Conservation (phyloP, 2,888 invertebrate species). For the Carpatolechia fugitivella region DNA sequence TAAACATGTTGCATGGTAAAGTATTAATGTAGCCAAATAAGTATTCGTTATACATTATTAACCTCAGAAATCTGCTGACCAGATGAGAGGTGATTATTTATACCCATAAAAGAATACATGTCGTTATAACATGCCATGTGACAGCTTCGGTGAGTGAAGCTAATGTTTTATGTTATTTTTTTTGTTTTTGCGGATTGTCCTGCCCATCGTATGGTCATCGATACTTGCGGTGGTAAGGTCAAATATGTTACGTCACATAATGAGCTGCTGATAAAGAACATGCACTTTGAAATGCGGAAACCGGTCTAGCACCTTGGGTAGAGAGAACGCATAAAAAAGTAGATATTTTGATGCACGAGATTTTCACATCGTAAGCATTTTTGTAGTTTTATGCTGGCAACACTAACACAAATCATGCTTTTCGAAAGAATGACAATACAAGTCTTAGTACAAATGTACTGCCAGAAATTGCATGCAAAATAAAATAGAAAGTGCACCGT, state of each 20-base stretch:
- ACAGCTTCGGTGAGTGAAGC: conserved; percentile 23
- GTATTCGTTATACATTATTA: neutral
- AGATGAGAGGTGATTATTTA: conserved; percentile 23
- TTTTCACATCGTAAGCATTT: neutral
- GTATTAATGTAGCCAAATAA: conserved; percentile 11
- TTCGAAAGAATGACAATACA: no score
- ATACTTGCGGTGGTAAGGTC: conserved; percentile 57
- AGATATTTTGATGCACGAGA: no score
- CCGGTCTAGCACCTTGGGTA: no score
- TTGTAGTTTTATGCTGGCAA: no score
- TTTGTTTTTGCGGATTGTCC: conserved; percentile 43
- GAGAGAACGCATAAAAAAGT: no score
- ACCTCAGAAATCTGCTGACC: conserved; percentile 46
- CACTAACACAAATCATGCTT: no score
- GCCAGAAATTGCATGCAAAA: no score
- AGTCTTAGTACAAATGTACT: no score
- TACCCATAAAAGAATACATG: conserved; percentile 1
- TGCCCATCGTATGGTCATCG: conserved; percentile 49
- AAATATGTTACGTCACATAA: conserved; percentile 2
- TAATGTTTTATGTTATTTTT: conserved; percentile 14
- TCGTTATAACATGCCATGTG: conserved; percentile 16
- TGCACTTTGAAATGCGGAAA: no score
- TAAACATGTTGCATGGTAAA: conserved; percentile 16
- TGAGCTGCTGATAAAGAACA: neutral
- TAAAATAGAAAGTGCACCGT: no score